Base-by-base conservation (phyloP, 2,797 vertebrate genomes). In the Acanthiza pusilla region DNA sequence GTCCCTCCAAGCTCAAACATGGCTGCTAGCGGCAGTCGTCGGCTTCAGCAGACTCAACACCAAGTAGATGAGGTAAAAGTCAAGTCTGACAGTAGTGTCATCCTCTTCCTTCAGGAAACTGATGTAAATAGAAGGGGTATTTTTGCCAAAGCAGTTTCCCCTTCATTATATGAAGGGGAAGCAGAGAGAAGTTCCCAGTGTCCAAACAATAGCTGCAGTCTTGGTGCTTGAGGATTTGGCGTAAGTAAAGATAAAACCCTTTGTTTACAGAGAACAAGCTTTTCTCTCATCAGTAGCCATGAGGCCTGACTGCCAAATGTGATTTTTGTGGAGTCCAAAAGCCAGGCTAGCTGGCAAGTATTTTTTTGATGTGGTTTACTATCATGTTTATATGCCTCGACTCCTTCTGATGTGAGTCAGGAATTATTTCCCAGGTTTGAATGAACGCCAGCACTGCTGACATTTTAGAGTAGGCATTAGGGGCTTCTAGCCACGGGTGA, bases 61-160 rank as follows among this genome's bases (percentile, higher is more conserved):
- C 98, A 98, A 97, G 98, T 98, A 14, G 96, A 98, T 85, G 98
- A 98, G 98, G 98, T 98, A 97, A 61, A 92, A 53, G 22, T 61
- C 62, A 55, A 22, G 8, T 57, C 26, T 50, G 23, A 21, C 20
- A 34, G 16, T 19, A 42, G 20, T 36, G 48, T 57, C 47, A 8
- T 23, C 1, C 3, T 58, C 47, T 66, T 78, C 25, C 23, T 62
- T 38, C 16, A 40, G 67, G 19, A 79, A 84, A 48, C 4, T 4
- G 55, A 0, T 48, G 6, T 22, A 45, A 18, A 30, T 58, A 13
- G 10, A 53, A 54, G n/a, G 30, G 25, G 21, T 75, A 3, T n/a
- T 74, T 67, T 57, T 40, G 23, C 26, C 50, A 42, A 74, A 89
- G 27, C 5, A 19, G 7, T 45, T 91, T 76, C 7, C 22, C 20